Conservation (phyloP, 2,888 invertebrate species). For the Limnephilus rhombicus region DNA sequence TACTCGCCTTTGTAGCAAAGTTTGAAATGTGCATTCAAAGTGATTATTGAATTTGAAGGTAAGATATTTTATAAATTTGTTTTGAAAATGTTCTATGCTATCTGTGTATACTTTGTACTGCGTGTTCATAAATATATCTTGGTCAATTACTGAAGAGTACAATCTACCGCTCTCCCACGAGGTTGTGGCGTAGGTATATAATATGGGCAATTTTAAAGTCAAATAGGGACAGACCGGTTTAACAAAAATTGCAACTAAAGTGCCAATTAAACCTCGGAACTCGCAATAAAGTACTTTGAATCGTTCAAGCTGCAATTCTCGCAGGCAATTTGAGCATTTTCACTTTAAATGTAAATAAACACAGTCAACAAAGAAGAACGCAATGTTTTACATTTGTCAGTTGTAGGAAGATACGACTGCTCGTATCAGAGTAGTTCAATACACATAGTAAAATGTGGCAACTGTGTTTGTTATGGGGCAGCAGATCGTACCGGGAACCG, state of each 20-base stretch:
- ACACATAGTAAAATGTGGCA: constrained; percentile 8
- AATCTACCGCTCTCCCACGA: neutral
- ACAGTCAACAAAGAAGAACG: neutral
- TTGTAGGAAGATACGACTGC: neutral
- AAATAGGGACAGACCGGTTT: neutral
- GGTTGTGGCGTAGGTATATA: neutral
- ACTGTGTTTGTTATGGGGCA: constrained; percentile 5
- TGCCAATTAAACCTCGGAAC: neutral
- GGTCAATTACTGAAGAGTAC: no score
- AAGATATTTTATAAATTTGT: no score
- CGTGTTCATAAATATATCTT: no score
- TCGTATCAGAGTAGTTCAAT: neutral
- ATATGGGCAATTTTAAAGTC: neutral
- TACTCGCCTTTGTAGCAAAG: no score
- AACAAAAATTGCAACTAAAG: neutral
- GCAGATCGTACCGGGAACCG: constrained; percentile 5
- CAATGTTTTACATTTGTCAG: constrained; percentile 2
- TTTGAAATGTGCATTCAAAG: no score
- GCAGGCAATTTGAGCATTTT: neutral
- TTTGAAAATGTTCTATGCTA: no score
- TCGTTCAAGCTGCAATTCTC: neutral
- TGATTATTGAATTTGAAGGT: no score
- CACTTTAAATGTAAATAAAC: neutral
- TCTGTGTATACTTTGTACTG: no score
- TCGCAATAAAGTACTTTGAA: neutral